Base-by-base conservation (phyloP, 2,797 vertebrate species). In the Ambastaia sidthimunki region DNA sequence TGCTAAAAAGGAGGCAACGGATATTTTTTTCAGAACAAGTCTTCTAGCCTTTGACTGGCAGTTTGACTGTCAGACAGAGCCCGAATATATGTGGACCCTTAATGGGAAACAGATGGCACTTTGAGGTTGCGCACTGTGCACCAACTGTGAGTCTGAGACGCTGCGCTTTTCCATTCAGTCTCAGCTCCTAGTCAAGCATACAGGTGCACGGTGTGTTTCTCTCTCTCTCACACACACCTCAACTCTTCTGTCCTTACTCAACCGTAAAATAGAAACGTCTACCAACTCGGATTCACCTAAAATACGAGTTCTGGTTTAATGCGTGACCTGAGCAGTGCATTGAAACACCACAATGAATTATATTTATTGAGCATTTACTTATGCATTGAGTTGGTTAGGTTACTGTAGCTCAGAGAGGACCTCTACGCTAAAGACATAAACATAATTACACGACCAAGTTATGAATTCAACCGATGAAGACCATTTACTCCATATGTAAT, bases 31-130 rank as follows among this genome's bases (percentile, higher is more conserved):
- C 10, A 48, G 47, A 15, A 48, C 48, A 50, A 50, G 48, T 50
- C 15, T 50, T 50, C 16, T 13, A 50, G 48, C 15, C 48, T 50
- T 50, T 50, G 16, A 50, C 89, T 73, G 87, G 90, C 88, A 82
- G 88, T 90, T 89, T 87, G 92, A 89, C 91, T 86, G 89, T 85
- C 87, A 88, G 86, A 91, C 91, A 91, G 87, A 90, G 86, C 85
- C 74, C 74, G 90, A 86, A 90, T 91, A 84, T 88, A 41, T 41
- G 71, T 84, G 86, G 86, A 87, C 71, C 87, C 88, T 85, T 94
- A 94, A 96, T 94, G 93, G 87, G 91, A 94, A 95, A 85, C 96
- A 94, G 92, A 95, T 93, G 91, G 88, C 34, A 86, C 87, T 84
- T 66, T 86, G 87, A 91, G 90, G 84, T 87, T 79, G 57, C 80